Conservation (phyloP, 2,888 invertebrate species). For the Trichogramma evanescens region DNA sequence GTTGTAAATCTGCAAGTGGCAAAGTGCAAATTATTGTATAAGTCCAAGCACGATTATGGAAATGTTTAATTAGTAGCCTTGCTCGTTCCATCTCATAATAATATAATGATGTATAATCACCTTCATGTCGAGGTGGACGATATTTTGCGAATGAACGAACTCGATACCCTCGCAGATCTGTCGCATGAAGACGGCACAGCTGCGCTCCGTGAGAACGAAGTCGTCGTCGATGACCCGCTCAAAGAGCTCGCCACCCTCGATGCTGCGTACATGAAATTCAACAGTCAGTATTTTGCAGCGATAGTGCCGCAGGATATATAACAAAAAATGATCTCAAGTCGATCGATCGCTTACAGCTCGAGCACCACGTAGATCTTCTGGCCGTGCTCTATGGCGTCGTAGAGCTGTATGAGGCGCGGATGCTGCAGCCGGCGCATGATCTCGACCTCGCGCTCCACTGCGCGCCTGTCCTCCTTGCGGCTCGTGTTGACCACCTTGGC, state of each 20-base stretch:
- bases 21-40: no score
- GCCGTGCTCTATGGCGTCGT: slow-evolving; percentile 91
- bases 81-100: no score
- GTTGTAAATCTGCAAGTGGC: no score
- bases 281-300: no score
- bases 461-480: slow-evolving; percentile 78
- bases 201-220: slow-evolving; percentile 91
- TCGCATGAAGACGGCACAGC: slow-evolving; percentile 92
- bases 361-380: slow-evolving; percentile 94
- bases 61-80: no score
- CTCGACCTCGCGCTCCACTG: slow-evolving; percentile 92
- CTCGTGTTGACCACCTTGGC: slow-evolving; percentile 87
- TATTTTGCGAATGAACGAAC: slow-evolving; percentile 92
- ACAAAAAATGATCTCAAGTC: no score
- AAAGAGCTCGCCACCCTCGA: slow-evolving; percentile 96
- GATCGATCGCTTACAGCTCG: slow-evolving; percentile 90
- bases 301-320: no score
- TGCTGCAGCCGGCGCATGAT: slow-evolving; percentile 94
- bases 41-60: no score
- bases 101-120: slow-evolving; percentile 47
- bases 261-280: slow-evolving; percentile 60
- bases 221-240: slow-evolving; percentile 98
- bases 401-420: slow-evolving; percentile 91
- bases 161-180: slow-evolving; percentile 98
- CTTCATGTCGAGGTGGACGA: slow-evolving; percentile 96